Percentiles rank a stretch among this genome's conserved stretches.
phyloP scores from a whole-genome alignment of 1,140 invertebrate genomes.

The Drosophila aff. region DNA sequence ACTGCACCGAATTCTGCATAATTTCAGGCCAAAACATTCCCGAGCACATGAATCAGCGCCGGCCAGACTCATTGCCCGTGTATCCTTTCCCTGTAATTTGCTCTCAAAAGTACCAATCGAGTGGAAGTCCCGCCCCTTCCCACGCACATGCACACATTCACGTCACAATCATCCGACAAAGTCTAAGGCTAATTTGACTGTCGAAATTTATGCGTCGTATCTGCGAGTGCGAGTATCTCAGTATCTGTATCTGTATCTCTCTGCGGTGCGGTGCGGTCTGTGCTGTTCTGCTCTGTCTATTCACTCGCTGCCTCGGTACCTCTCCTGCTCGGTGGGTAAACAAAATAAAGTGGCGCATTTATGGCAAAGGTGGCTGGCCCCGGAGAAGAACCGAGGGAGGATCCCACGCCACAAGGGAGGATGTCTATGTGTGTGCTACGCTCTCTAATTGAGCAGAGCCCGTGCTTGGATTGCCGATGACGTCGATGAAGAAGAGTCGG shows the following conservation, averaged over 20 bases:
- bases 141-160: slow-evolving; percentile 5
- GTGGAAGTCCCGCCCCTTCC: slow-evolving; percentile 38
- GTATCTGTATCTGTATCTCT: slow-evolving; percentile 16
- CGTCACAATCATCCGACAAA: slow-evolving; percentile 33
- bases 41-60: slow-evolving; percentile 33
- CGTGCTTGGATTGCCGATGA: slow-evolving; percentile 76
- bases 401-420: slow-evolving; percentile 1
- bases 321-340: slow-evolving; percentile 52
- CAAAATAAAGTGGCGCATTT: slow-evolving; percentile 81
- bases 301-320: slow-evolving; percentile 2
- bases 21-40: slow-evolving; percentile 30
- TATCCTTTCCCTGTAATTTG: slow-evolving; percentile 52
- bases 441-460: slow-evolving; percentile 79
- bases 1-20: slow-evolving; percentile 19
- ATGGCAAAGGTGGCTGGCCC: slow-evolving; percentile 73
- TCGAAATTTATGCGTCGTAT: slow-evolving; percentile 69
- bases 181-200: slow-evolving; percentile 76
- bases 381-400: not conserved
- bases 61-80: slow-evolving; percentile 9
- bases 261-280: slow-evolving; percentile 6
- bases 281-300: slow-evolving; percentile 2
- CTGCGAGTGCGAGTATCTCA: slow-evolving; percentile 32
- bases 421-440: slow-evolving; percentile 35
- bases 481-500: slow-evolving; percentile 41
- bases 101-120: slow-evolving; percentile 45